phyloP scores from a whole-genome alignment of 2,113 vertebrate genomes.

The Labeo catla region DNA sequence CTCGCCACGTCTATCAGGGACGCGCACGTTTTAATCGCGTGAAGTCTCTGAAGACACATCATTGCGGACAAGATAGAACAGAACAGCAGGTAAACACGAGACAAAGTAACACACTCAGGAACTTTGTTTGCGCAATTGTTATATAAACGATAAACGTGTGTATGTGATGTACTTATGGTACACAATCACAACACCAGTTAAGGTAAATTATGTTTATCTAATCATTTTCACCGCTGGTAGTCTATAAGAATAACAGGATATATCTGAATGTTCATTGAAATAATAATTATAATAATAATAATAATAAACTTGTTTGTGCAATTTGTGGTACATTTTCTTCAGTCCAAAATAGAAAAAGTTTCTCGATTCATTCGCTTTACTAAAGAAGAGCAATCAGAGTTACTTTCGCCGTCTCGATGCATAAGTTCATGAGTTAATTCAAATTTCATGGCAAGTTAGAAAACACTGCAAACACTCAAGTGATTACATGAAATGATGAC shows the following conservation, averaged over 20 bases:
- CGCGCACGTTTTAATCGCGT: not conserved
- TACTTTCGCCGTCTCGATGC: not conserved
- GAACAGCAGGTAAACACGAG: not conserved
- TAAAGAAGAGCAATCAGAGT: not conserved
- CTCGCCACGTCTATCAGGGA: conserved; percentile 15
- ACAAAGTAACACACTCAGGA: not conserved
- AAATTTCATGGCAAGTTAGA: not conserved
- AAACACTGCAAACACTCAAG: not conserved
- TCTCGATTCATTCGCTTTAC: not conserved
- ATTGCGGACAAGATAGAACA: not conserved
- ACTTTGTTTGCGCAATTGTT: not conserved
- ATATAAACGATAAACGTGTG: not conserved
- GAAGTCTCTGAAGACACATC: not conserved
- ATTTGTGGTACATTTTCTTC: not conserved
- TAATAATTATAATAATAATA: not conserved
- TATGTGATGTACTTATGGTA: not conserved
- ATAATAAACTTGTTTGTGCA: not conserved
- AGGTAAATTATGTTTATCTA: not conserved
- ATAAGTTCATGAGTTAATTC: not conserved
- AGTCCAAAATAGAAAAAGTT: not conserved
- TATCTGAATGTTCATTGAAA: not conserved
- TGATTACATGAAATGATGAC: not conserved
- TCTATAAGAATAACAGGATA: not conserved
- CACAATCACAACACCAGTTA: not conserved
- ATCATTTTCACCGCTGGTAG: not conserved